Base-by-base conservation (phyloP, 1,140 invertebrate genomes). In the Bactericera cockerelli region DNA sequence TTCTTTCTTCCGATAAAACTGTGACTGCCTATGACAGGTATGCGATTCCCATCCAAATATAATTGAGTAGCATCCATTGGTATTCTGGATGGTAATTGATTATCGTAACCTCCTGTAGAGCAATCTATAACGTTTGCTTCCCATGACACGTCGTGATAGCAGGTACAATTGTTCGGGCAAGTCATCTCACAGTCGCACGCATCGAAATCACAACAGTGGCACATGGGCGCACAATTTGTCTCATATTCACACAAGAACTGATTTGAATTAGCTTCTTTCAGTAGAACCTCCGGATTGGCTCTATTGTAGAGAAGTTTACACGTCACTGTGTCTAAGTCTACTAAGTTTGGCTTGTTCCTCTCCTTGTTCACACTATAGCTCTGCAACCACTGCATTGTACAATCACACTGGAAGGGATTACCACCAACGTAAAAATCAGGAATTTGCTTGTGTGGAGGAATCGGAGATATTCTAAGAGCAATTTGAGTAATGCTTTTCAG, bases 141-240 rank as follows among this genome's bases (percentile, higher is more conserved):
- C 88, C 89, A 93, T 14, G 86, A 87, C 68, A 90, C 86, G 70
- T 93, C 89, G 67, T 93, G 87, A 73, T 90, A 93, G 72, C 91
- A 94, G 26, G 86, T 86, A 70, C 91, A 94, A 67, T 91, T 87
- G 54, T 79, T 80, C 21, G 91, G 91, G 67, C 91, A 94, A 21
- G 86, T 92, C 89, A 94, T 93, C 76, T 93, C 88, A 74, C 90
- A 94, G 69, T 94, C 85, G 70, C 91, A 94, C 22, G 89, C 89
- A 70, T 92, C 89, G 67, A 90, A 94, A 68, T 94, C 90, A 70
- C 91, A 94, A 71, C 91, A 94, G 64, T 93, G 87, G 69, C 91
- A 94, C 42, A 90, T 70, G 0, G 89, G 83, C 67, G 91, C 91
- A 71, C 91, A 94, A 65, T 93, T 90, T 49, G 83, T 81, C 33